phyloP scores from a whole-genome alignment of 2,113 vertebrate species.

The Peromyscus polionotus region DNA sequence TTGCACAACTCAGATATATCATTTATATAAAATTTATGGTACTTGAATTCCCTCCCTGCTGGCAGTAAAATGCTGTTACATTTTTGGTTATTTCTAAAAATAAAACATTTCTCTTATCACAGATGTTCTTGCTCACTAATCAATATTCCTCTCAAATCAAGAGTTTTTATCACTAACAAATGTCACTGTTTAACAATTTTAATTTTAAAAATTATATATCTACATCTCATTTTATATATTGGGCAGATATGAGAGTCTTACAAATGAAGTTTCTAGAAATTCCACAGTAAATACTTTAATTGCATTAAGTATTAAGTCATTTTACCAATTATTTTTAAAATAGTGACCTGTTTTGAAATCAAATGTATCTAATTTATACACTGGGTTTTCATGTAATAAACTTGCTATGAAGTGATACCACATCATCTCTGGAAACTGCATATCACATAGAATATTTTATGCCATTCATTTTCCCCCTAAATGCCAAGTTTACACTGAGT shows the following conservation, averaged over 20 bases:
- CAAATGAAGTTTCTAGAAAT: slow-evolving; percentile 26
- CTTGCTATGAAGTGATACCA: neutral
- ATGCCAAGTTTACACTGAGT: neutral
- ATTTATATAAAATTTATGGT: neutral
- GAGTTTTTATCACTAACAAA: slow-evolving; percentile 19
- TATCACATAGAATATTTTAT: neutral
- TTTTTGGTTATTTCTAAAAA: neutral
- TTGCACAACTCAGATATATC: neutral
- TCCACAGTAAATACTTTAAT: neutral
- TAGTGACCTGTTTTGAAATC: slow-evolving; percentile 15
- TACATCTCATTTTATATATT: neutral
- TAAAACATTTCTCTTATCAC: neutral
- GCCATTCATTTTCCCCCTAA: neutral
- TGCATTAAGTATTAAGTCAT: neutral
- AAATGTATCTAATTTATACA: slow-evolving; percentile 1
- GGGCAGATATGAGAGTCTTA: neutral
- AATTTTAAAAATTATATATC: neutral
- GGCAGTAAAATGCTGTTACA: neutral
- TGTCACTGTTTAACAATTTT: neutral
- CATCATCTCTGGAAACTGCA: neutral
- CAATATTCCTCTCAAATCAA: neutral
- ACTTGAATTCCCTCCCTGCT: neutral
- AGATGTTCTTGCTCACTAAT: neutral
- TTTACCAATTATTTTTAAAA: slow-evolving; percentile 14
- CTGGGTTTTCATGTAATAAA: neutral